Evolutionary conservation across 2,113 vertebrate genomes (phyloP), one percentile per base, ranked within the genome.

Genomic region (Hydrolagus affinis): DNA sequence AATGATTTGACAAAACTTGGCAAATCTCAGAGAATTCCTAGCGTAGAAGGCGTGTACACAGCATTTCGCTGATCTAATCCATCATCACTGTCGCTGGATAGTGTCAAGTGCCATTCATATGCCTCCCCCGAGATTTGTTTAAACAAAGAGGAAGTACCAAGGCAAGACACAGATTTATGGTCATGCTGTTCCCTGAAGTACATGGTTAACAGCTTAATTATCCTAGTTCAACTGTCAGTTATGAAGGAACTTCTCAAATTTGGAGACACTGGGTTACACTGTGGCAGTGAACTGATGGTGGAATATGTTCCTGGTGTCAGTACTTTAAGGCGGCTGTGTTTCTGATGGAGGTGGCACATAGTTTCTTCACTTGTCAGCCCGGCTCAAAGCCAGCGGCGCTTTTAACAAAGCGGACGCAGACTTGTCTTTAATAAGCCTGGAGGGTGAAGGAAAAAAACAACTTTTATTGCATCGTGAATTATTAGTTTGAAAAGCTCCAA

Each of bases 151-250:
- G 92, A 91, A 91, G 89, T 90, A 87, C 80, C 86, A 87, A 0
- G 86, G 9, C 87, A 88, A 93, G 89, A 92, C 91, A 91, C 89
- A 92, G 91, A 93, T 91, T 89, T 87, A 90, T 89, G 90, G 91
- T 90, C 87, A 70, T 86, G 89, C 87, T 94, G 93, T 90, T 93
- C 94, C 92, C 90, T 90, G 89, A 90, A 90, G 91, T 91, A 92
- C 92, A 89, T 72, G 91, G 90, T 90, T 93, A 94, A 95, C 92
- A 92, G 89, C 92, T 94, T 92, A 93, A 94, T 95, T 93, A 93
- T 88, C 90, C 73, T 86, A 86, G 89, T 92, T 91, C 90, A 90
- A 90, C 90, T 93, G 91, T 93, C 91, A 92, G 88, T 91, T 90
- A 90, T 90, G 88, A 89, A 89, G 88, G 91, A 92, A 92, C 88